Evolutionary conservation across 2,797 vertebrate genomes (phyloP).

Genomic region (Mormyrus proboscirostris): DNA sequence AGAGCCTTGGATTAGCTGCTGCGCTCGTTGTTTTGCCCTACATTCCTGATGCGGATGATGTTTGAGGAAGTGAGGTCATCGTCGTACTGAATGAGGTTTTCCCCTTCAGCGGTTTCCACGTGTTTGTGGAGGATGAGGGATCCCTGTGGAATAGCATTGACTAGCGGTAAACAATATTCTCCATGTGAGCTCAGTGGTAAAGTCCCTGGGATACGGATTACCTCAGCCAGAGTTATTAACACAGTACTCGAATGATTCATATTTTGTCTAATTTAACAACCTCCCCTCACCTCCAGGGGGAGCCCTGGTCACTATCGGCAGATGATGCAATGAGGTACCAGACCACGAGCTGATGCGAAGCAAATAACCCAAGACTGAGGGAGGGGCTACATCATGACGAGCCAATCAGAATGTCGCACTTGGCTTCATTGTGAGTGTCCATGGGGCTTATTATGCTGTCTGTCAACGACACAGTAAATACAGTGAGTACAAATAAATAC

Average conservation of each 20-base stretch:
- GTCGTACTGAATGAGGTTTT: slow-evolving; percentile 30
- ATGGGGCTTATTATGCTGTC: neutral
- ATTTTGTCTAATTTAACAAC: neutral
- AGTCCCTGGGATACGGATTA: neutral
- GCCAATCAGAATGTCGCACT: neutral
- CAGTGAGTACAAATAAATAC: neutral
- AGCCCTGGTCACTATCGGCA: neutral
- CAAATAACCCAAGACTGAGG: neutral
- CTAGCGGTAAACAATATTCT: neutral
- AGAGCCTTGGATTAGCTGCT: slow-evolving; percentile 10
- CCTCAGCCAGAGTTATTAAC: neutral
- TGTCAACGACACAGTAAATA: neutral
- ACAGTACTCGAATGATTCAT: neutral
- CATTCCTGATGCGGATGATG: slow-evolving; percentile 27
- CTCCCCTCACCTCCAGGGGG: neutral
- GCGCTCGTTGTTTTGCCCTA: slow-evolving; percentile 14
- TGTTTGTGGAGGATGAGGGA: neutral
- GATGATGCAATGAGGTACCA: neutral
- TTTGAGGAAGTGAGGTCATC: slow-evolving; percentile 41
- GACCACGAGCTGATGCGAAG: neutral
- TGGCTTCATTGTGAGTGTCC: neutral
- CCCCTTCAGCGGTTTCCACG: neutral
- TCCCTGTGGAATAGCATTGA: neutral
- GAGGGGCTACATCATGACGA: neutral
- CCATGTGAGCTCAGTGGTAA: neutral